A percentile compares a stretch with the other conserved stretches of the same genome.
Evolutionary conservation across 2,888 invertebrate genomes (phyloP).

Genomic region (Acheta domesticus): DNA sequence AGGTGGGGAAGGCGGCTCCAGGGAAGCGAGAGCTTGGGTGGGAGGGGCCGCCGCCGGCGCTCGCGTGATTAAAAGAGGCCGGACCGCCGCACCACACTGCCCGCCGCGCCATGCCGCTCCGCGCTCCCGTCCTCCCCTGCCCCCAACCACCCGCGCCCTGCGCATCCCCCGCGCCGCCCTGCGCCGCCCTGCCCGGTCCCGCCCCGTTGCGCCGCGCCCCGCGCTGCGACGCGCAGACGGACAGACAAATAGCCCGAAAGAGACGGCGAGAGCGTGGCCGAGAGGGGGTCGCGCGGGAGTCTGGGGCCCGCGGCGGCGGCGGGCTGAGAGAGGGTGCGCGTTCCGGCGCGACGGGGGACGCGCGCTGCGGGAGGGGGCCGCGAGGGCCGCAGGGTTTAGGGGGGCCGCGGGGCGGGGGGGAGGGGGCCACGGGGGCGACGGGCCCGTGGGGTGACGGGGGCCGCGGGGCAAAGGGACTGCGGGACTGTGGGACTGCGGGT

Average conservation of each 20-base stretch:
- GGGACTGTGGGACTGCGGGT: no score
- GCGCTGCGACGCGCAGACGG: conserved; percentile 2
- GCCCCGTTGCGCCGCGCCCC: background rate
- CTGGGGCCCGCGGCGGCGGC: background rate
- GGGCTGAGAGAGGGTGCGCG: background rate
- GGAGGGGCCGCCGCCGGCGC: background rate
- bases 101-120: no score
- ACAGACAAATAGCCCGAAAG: background rate
- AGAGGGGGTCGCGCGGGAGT: background rate
- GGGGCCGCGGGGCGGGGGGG: no score
- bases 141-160: no score
- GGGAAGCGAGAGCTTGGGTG: background rate
- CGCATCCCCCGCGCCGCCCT: no score
- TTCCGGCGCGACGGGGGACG: background rate
- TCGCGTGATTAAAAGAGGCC: conserved; percentile 1
- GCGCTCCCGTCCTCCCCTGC: no score
- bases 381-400: no score
- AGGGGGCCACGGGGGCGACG: no score
- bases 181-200: no score
- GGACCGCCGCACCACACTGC: background rate
- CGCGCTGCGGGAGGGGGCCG: background rate
- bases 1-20: no score
- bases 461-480: no score
- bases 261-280: background rate
- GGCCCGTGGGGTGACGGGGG: no score